phyloP scores from a whole-genome alignment of 1,140 invertebrate genomes.

The Zaprionus lachaisei region DNA sequence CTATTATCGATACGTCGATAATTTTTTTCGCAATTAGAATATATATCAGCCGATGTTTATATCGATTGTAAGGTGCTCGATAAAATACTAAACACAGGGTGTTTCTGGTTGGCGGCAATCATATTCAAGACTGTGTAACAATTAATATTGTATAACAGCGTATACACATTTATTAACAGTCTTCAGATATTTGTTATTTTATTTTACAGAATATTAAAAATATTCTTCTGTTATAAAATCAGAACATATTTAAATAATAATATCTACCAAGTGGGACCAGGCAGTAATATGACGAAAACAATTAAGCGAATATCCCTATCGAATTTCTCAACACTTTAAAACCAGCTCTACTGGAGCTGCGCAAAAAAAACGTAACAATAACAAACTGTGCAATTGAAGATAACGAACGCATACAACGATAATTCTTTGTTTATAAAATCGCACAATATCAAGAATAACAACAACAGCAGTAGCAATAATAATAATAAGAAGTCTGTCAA shows the following conservation, averaged over 20 bases:
- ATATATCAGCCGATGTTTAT: background rate
- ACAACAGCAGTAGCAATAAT: background rate
- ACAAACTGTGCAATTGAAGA: constrained; percentile 33
- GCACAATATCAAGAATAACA: constrained; percentile 34
- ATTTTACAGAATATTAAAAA: background rate
- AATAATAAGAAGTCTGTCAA: constrained; percentile 2
- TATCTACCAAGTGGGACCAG: background rate
- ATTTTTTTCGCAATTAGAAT: background rate
- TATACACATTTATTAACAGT: no score
- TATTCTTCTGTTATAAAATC: background rate
- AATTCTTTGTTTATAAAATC: constrained; percentile 41
- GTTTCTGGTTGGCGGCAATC: background rate
- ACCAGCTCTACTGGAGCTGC: constrained; percentile 25
- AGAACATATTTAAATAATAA: background rate
- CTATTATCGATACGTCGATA: constrained; percentile 12
- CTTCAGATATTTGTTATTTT: no score
- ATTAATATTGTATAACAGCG: background rate
- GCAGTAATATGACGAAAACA: background rate
- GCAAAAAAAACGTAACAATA: constrained; percentile 40
- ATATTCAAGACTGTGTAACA: background rate
- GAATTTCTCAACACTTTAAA: constrained; percentile 11
- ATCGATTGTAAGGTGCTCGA: background rate
- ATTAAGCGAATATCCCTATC: background rate
- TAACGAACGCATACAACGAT: constrained; percentile 21
- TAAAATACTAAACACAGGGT: constrained; percentile 7